Evolutionary conservation across 2,797 vertebrate genomes (phyloP).

Genomic region (Hyperoplus lanceolatus): DNA sequence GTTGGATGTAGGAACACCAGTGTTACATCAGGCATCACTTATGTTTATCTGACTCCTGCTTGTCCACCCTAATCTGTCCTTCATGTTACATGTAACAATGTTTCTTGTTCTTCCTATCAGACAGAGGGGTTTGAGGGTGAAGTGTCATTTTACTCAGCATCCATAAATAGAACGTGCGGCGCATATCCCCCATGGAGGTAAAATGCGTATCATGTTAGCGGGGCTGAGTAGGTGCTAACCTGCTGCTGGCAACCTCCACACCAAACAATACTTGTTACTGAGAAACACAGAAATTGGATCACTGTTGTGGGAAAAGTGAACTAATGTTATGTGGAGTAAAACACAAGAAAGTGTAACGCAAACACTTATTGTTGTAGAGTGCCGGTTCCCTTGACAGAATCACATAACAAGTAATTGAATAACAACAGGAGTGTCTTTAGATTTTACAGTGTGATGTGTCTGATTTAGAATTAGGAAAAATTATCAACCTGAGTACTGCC

Average conservation of each 20-base stretch:
- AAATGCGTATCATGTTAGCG: slow-evolving; percentile 81
- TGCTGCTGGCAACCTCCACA: slow-evolving; percentile 84
- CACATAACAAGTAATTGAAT: slow-evolving; percentile 72
- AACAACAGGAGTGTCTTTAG: slow-evolving; percentile 58
- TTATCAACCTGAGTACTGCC: slow-evolving; percentile 5
- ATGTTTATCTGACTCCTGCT: slow-evolving; percentile 14
- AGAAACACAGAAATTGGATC: slow-evolving; percentile 84
- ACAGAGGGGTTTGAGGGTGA: slow-evolving; percentile 69
- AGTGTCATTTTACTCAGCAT: slow-evolving; percentile 82
- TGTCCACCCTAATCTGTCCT: slow-evolving; percentile 42
- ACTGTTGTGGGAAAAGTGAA: slow-evolving; percentile 82
- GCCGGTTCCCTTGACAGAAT: slow-evolving; percentile 72
- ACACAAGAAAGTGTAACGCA: slow-evolving; percentile 81
- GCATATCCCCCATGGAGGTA: slow-evolving; percentile 81
- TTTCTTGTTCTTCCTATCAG: slow-evolving; percentile 49
- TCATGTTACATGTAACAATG: slow-evolving; percentile 41
- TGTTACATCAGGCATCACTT: slow-evolving; percentile 9
- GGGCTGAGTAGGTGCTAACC: slow-evolving; percentile 85
- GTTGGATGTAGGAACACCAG: not conserved
- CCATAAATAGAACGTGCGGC: slow-evolving; percentile 81
- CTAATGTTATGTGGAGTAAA: slow-evolving; percentile 78
- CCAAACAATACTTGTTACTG: slow-evolving; percentile 84
- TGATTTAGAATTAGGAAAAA: slow-evolving; percentile 36
- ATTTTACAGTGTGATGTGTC: slow-evolving; percentile 15
- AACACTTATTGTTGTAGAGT: slow-evolving; percentile 77